phyloP scores from a whole-genome alignment of 2,888 invertebrate genomes.

The Trichopoda pennipes region DNA sequence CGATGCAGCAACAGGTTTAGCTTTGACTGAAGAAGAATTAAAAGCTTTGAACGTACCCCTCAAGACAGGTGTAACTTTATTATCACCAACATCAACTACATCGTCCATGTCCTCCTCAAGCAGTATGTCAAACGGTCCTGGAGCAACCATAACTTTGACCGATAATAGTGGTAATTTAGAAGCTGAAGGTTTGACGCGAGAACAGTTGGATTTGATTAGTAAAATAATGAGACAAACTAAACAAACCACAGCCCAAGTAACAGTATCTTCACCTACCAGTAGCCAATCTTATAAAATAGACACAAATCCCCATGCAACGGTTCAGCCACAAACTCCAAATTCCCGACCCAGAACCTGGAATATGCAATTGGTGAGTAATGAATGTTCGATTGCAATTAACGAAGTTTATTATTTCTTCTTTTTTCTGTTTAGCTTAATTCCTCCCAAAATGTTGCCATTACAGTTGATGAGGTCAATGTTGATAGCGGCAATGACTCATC shows the following conservation, averaged over 20 bases:
- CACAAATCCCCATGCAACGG: conserved; percentile 71
- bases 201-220: conserved; percentile 88
- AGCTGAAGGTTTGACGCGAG: conserved; percentile 87
- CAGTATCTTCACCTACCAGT: conserved; percentile 79
- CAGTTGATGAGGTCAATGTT: conserved; percentile 74
- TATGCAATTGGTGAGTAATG: conserved; percentile 81
- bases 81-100: conserved; percentile 76
- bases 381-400: neutral
- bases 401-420: neutral
- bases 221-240: conserved; percentile 90
- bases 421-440: conserved; percentile 72
- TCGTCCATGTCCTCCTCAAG: conserved; percentile 73
- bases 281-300: conserved; percentile 78
- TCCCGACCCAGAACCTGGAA: conserved; percentile 82
- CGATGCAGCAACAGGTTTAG: conserved; percentile 77
- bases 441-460: conserved; percentile 77
- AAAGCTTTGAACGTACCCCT: conserved; percentile 82
- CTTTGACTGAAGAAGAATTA: conserved; percentile 77
- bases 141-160: conserved; percentile 76
- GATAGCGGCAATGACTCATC: conserved; percentile 74
- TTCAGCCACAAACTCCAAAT: conserved; percentile 72
- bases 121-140: conserved; percentile 74
- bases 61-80: conserved; percentile 72
- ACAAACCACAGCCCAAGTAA: conserved; percentile 82
- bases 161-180: conserved; percentile 80